Evolutionary conservation across 2,113 vertebrate species (phyloP).

Genomic region (Sigmodon hispidus): DNA sequence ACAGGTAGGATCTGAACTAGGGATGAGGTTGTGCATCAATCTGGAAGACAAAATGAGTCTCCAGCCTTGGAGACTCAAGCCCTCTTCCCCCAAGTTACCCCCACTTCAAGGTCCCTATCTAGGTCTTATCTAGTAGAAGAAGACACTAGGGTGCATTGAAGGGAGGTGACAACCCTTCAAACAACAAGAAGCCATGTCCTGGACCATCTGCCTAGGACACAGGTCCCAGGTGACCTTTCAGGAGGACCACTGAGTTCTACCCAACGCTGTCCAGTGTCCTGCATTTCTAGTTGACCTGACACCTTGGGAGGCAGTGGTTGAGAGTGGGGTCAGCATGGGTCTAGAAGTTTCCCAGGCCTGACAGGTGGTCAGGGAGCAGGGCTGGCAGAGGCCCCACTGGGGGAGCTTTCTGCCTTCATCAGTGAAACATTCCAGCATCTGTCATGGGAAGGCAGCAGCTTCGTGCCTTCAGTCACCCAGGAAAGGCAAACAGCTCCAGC

Average conservation of each 20-base stretch:
- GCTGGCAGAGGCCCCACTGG: not conserved
- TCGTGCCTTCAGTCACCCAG: slow-evolving; percentile 66
- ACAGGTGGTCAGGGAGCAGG: slow-evolving; percentile 59
- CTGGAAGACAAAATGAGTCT: not conserved
- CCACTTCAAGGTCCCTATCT: not conserved
- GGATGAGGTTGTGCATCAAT: too few relatives aligned
- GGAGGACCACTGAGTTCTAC: not conserved
- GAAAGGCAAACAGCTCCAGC: slow-evolving; percentile 81
- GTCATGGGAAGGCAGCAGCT: slow-evolving; percentile 80
- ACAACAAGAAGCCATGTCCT: not conserved
- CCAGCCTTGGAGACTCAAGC: not conserved
- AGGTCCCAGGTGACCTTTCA: not conserved
- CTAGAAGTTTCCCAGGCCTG: slow-evolving; percentile 80
- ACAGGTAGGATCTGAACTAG: not conserved
- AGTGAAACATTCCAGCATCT: slow-evolving; percentile 83
- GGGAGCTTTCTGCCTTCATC: slow-evolving; percentile 85
- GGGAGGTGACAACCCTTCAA: not conserved
- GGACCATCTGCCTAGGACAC: not conserved
- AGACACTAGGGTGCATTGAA: not conserved
- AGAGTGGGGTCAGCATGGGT: not conserved
- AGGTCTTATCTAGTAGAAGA: not conserved
- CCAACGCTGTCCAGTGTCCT: not conserved
- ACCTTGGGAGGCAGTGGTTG: not conserved
- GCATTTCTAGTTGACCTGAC: not conserved
- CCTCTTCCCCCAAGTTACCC: not conserved